Base-by-base conservation (phyloP, 2,888 invertebrate species). In the Rhingia rostrata region DNA sequence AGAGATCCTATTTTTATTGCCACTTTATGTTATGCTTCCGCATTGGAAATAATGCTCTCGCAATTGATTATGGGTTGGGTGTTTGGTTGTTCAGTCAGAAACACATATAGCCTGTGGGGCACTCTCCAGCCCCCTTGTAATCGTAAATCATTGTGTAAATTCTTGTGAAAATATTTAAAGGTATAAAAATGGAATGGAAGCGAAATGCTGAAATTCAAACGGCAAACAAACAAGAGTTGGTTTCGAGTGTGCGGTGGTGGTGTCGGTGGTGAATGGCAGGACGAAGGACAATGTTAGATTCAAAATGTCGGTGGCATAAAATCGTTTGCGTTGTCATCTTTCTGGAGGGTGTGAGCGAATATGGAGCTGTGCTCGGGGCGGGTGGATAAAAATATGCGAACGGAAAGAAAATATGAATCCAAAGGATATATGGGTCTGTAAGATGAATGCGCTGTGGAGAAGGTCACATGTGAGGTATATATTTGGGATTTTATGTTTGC, bases 1-100 rank as follows among this genome's bases (percentile, higher is more conserved):
- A 79, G 53, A 79, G 79, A 79, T 79, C 84, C 74, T 47, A 60
- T 78, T 80, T 84, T 84, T 84, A 84, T 84, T 84, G 84, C 79
- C 74, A 84, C 79, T 84, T 84, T 79, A 84, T 74, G 84, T 35
- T 79, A 70, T 66, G 74, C 79, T 69, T 74, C 69, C 79, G 74
- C 84, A 79, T 79, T 66, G 61, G 73, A 78, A 73, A 74, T 84
- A 84, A 79, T 70, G 74, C 37, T 60, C 56, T 70, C 45, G 45
- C 74, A 74, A 84, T 75, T 58, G 69, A 69, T 63, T 75, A 61
- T 73, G 66, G 10, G 45, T 61, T 77, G 5, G 51, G 43, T 58
- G 56, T 43, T 6, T 7, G 60, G 54, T 56, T 49, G 22, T 64
- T 7, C 30, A 56, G 51, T 14, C 53, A 30, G 35, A 41, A 37